These are phyloP conservation scores for Calameuta filiformis DNA, from an alignment of 2,888 invertebrate genomes.

Conservation along the genomic window DNA sequence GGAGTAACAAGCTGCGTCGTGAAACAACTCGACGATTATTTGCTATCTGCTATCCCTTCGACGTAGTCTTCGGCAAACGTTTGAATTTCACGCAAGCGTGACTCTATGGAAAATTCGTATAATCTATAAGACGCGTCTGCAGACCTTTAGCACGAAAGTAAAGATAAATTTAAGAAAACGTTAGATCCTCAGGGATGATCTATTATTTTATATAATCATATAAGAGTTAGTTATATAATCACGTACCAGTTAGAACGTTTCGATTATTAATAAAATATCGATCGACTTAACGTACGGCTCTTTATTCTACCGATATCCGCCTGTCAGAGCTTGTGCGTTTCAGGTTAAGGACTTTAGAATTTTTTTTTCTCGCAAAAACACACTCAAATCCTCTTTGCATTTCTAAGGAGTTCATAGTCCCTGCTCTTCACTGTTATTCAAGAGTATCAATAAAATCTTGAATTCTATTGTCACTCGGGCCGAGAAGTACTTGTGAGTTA, in stretches of 20 bases:
- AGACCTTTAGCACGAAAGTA: neutral
- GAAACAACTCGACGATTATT: neutral
- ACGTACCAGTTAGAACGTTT: neutral
- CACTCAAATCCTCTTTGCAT: neutral
- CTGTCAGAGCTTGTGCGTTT: no score
- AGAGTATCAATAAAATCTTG: neutral
- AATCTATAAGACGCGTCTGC: neutral
- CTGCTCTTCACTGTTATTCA: neutral
- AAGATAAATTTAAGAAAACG: neutral
- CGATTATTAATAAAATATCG: neutral
- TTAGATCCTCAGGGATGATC: neutral
- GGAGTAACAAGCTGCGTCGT: constrained; percentile 3
- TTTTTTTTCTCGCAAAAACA: neutral
- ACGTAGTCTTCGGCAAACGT: neutral
- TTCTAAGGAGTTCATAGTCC: neutral
- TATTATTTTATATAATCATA: neutral
- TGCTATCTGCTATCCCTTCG: neutral
- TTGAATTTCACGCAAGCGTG: neutral
- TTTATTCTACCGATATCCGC: no score
- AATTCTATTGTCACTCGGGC: neutral
- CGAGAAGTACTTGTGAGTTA: neutral
- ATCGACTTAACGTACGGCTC: no score
- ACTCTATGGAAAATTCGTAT: neutral
- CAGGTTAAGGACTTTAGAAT: neutral
- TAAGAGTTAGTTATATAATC: neutral